Base-by-base conservation (phyloP, 2,113 vertebrate species). In the Rhadina sibilatrix region DNA sequence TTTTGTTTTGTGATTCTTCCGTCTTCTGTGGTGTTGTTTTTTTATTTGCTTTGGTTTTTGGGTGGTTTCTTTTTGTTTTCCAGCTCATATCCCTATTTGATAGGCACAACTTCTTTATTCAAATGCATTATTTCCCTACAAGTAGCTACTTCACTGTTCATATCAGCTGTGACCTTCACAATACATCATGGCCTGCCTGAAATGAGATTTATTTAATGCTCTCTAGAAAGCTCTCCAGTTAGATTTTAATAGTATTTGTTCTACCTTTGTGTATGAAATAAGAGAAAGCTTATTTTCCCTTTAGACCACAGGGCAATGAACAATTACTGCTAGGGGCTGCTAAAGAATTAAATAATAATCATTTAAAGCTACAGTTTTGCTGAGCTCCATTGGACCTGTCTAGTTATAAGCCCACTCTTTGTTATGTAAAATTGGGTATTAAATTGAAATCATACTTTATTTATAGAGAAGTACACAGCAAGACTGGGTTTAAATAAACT, bases 111-210 rank as follows among this genome's bases (percentile, higher is more conserved):
- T 77, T 77, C 49, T 94, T 96, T 80, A 93, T 68, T 85, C 64
- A 93, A 85, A 85, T 47, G 33, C 52, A 53, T 90, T 88, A 83
- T 90, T 96, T 90, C 57, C 82, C 44, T 57, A 44, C 31, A 84
- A 83, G 76, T 71, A 92, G 60, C 47, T 87, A 75, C n/a, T 72
- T 90, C 38, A 24, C n/a, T 95, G 68, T 42, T 94, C 54, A 33
- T 61, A 87, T 87, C 64, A 76, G 86, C 72, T 92, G 87, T 95
- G 94, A 96, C 96, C 96, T 96, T 96, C 90, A 94, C 69, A 83
- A 80, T 52, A 49, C 49, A 79, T 82, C 91, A 53, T 18, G 33
- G 86, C 49, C 76, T 71, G 76, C 40, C 68, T 84, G 49, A 88
- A 72, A 44, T 66, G 60, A 92, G 77, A 84, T 92, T 90, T 93